These are phyloP conservation scores for Capra hircus DNA, from an alignment of 2,113 vertebrate species.

Conservation along the genomic window DNA sequence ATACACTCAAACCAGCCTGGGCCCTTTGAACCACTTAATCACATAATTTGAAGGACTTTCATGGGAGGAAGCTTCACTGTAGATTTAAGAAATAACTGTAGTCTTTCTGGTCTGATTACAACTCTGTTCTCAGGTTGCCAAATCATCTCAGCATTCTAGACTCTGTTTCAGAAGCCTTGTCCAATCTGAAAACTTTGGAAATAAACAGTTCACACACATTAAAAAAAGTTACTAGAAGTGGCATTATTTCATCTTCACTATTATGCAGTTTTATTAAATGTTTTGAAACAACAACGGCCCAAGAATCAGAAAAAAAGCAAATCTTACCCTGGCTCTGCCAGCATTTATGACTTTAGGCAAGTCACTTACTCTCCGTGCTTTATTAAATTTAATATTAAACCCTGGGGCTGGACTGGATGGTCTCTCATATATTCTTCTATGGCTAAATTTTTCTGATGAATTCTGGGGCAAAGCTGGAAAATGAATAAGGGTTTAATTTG, in stretches of 20 bases:
- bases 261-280: background rate
- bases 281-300: background rate
- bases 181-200: background rate
- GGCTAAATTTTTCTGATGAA: background rate
- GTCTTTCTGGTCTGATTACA: background rate
- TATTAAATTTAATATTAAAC: background rate
- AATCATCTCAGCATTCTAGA: background rate
- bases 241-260: background rate
- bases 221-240: background rate
- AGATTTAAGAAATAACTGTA: background rate
- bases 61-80: background rate
- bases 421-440: background rate
- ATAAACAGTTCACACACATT: background rate
- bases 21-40: conserved; percentile 37
- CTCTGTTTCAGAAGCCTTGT: background rate
- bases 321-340: background rate
- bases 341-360: background rate
- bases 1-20: background rate
- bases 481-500: background rate
- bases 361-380: background rate
- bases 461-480: background rate
- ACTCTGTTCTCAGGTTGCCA: background rate
- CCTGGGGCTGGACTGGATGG: background rate
- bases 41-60: conserved; percentile 22
- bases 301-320: background rate